Evolutionary conservation across 2,797 vertebrate species (phyloP).

Genomic region (Huso huso): DNA sequence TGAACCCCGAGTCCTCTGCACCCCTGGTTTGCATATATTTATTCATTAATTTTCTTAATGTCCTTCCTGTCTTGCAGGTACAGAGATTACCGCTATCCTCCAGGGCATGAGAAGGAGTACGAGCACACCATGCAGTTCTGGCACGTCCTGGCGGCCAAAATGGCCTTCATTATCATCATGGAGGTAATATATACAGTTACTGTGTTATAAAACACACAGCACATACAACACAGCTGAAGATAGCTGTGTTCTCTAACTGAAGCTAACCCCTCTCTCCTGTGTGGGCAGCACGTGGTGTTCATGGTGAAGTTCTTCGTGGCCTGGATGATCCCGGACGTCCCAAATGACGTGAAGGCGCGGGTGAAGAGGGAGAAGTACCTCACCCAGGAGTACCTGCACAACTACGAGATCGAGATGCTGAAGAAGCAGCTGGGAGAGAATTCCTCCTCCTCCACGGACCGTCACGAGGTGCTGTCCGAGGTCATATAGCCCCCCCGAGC

Average conservation of each 20-base stretch:
- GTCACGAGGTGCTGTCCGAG: slow-evolving; percentile 45
- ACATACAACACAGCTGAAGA: background rate
- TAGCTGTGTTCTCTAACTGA: no score
- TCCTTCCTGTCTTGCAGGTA: slow-evolving; percentile 41
- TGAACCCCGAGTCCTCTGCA: no score
- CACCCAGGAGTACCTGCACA: slow-evolving; percentile 81
- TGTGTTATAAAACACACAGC: slow-evolving; percentile 1
- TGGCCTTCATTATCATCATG: slow-evolving; percentile 72
- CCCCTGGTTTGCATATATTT: no score
- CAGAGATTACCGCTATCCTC: slow-evolving; percentile 66
- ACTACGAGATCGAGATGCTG: slow-evolving; percentile 80
- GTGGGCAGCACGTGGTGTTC: slow-evolving; percentile 79
- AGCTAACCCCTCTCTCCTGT: slow-evolving; percentile 5
- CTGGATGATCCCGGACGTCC: slow-evolving; percentile 90
- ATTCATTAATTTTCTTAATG: background rate
- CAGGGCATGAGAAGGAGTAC: slow-evolving; percentile 51
- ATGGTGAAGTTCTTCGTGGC: slow-evolving; percentile 89
- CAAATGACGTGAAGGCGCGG: slow-evolving; percentile 74
- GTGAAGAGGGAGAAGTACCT: slow-evolving; percentile 86
- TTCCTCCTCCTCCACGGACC: slow-evolving; percentile 33
- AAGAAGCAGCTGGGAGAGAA: slow-evolving; percentile 70
- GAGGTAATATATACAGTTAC: slow-evolving; percentile 44
- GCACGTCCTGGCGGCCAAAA: slow-evolving; percentile 70
- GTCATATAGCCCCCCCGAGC: slow-evolving; percentile 34
- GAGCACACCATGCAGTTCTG: slow-evolving; percentile 65